These are phyloP conservation scores for Anabacerthia variegaticeps DNA, from an alignment of 2,797 vertebrate genomes.

Conservation along the genomic window DNA sequence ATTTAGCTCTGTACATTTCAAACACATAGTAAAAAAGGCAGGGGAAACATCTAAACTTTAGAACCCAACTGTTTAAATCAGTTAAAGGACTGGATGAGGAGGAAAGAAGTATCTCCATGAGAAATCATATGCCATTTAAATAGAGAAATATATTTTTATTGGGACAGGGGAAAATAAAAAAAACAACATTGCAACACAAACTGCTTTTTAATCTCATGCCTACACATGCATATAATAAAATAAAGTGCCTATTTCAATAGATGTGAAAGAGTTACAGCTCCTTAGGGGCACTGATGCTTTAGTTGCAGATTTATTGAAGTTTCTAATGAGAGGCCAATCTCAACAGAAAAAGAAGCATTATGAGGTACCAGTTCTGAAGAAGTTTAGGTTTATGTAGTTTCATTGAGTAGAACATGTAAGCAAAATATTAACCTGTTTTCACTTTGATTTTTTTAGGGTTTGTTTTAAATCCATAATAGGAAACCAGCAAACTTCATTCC, in stretches of 20 bases:
- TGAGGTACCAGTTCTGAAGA: not conserved
- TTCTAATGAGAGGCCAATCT: not conserved
- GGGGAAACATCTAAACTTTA: not conserved
- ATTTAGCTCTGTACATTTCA: not conserved
- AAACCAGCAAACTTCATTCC: not conserved
- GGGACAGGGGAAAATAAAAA: fast-evolving
- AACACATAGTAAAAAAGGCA: not conserved
- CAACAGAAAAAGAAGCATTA: not conserved
- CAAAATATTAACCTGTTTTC: not conserved
- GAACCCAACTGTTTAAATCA: not conserved
- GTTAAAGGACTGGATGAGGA: not conserved
- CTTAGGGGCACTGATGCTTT: not conserved
- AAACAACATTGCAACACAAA: not conserved
- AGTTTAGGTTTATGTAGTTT: not conserved
- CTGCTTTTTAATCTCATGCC: not conserved
- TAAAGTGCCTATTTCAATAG: not conserved
- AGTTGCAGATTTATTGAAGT: not conserved
- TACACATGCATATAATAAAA: not conserved
- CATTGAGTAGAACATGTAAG: not conserved
- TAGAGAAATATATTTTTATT: not conserved
- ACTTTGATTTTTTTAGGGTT: fast-evolving
- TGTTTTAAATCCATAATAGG: not conserved
- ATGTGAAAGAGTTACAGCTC: not conserved
- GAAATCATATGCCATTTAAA: not conserved
- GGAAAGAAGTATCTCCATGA: not conserved